Evolutionary conservation across 2,113 vertebrate species (phyloP), one percentile per base, ranked within the genome.

Genomic region (Engraulis encrasicolus): DNA sequence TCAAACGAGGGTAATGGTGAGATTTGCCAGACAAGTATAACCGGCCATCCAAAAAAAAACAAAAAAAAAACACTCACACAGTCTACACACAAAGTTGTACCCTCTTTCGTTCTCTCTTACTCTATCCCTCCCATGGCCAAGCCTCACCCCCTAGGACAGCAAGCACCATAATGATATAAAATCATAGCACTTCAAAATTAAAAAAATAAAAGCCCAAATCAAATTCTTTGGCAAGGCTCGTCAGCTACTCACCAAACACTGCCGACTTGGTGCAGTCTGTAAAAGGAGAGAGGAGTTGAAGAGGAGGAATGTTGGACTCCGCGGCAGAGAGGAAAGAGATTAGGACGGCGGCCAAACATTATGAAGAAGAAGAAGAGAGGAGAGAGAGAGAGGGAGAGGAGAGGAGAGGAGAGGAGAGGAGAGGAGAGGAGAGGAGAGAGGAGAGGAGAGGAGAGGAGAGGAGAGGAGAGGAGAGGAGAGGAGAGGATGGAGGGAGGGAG

Each of bases 221-320:
- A 79, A 85, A 86, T 88, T 89, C 86, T 83, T 89, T 89, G 85
- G 85, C 86, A 36, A 54, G 40, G 84, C 78, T 82, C 50, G 66
- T 74, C 31, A 83, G 83, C 90, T 95, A 97, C 96, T 97, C 96
- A 97, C 96, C 96, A 96, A 95, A 93, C 87, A 85, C 94, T 89
- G 91, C 92, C 92, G 91, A 95, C 93, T 95, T 96, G 94, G 90
- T 79, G 91, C 88, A 95, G 94, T 95, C 96, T 97, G 95, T 92
- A 96, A 95, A 95, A 94, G 94, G 94, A 95, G 92, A 95, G 90
- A 87, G 88, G 93, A 45, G 92, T 93, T 92, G 92, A 92, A 92
- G 94, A 90, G 91, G 91, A 89, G 94, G 89, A 94, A 89, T 89
- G 92, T 84, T 82, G 71, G 90, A 88, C 86, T 80, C 79, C 89